Base-by-base conservation (phyloP, 92 coral and sea anemone genomes). In the Actinostola sp. region DNA sequence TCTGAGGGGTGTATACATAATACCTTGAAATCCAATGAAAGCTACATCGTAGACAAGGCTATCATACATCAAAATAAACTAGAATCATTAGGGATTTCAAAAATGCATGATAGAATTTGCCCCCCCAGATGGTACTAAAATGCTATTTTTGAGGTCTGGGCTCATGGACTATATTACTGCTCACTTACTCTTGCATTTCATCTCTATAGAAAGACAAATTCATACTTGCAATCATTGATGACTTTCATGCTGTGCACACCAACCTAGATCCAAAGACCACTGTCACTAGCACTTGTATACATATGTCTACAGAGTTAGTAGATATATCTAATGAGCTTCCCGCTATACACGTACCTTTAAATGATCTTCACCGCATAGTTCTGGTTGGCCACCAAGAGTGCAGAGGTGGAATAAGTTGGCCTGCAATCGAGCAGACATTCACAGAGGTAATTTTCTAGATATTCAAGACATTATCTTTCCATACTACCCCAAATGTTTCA, bases 231-330 rank as follows among this genome's bases (percentile, higher is more conserved):
- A 63, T 82, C 1, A 76, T 82, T 24, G 88, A 82, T 61, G 88
- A 82, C 57, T 82, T 75, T 50, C 88, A 82, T 61, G 75, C 69
- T 24, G 51, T 82, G 35, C 88, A 82, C 65, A 68, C 88, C 20
- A 66, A 39, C n/a, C 81, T 75, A 39, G 88, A 82, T 61, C 88
- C 88, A 12, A 83, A 83, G 41, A 60, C 41, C 3, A 14, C 73
- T 41, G 55, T 61, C 8, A 71, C 82, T 5, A 83, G 88, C 44
- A 45, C 17, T 4, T 52, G 78, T 8, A 21, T 83, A 3, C 88
- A 83, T 44, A 83, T 83, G 88, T 76, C 82, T 19, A 75, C 88
- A 2, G 88, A 71, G 43, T 30, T 76, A 16, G 30, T 83, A 3
- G 88, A 83, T 36, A 50, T 42, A 36, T 65, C 13, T 2, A 28